Conservation (phyloP, 2,113 vertebrate species). For the Artemisiospiza belli region DNA sequence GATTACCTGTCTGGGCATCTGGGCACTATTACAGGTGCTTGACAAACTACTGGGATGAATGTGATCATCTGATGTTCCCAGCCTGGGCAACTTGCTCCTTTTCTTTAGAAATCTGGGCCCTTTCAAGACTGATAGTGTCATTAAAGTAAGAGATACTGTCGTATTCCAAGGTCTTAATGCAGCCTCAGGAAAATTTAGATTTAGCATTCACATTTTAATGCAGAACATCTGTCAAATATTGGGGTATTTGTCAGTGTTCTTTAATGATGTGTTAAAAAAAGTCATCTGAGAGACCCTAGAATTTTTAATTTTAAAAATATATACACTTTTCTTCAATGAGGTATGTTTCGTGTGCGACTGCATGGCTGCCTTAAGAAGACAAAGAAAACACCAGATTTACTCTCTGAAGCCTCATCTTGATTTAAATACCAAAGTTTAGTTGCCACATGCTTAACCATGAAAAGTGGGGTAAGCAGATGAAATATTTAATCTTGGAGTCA, state of each 20-base stretch:
- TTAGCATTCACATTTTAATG: not conserved
- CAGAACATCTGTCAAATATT: not conserved
- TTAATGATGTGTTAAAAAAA: not conserved
- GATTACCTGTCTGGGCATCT: not conserved
- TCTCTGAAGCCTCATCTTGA: not conserved
- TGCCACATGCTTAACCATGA: not conserved
- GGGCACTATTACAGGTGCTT: not conserved
- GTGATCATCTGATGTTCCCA: not conserved
- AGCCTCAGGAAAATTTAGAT: not conserved
- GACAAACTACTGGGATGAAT: not conserved
- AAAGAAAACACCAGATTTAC: not conserved
- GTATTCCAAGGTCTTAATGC: not conserved
- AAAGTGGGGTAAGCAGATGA: not conserved
- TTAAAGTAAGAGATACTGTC: not conserved
- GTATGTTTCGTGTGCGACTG: accelerated
- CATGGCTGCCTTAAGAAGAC: not conserved
- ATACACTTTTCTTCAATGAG: not conserved
- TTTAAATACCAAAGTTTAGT: not conserved
- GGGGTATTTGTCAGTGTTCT: not conserved
- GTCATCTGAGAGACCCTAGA: not conserved
- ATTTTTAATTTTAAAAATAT: not conserved
- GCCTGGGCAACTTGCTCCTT: not conserved
- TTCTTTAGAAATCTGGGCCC: not conserved
- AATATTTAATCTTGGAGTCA: not conserved
- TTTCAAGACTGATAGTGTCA: not conserved